Evolutionary conservation across 2,888 invertebrate species (phyloP).

Genomic region (Hypomecis punctinalis): DNA sequence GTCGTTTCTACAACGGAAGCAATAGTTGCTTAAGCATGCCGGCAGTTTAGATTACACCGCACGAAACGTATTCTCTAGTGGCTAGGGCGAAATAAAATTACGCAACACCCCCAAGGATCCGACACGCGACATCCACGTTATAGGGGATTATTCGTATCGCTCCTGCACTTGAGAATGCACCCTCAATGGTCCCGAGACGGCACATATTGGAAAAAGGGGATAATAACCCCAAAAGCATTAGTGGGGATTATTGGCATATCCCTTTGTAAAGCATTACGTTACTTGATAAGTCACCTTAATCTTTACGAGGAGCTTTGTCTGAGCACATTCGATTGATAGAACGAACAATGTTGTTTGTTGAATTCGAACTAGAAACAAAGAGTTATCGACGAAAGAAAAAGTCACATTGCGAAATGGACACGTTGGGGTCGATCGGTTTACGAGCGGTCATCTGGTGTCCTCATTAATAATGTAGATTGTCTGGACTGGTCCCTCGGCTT

Average conservation of each 20-base stretch:
- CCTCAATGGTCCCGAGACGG: conserved; percentile 61
- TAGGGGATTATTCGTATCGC: conserved; percentile 69
- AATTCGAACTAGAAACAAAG: conserved; percentile 33
- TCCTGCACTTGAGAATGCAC: conserved; percentile 77
- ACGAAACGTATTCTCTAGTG: conserved; percentile 56
- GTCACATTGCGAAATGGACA: conserved; percentile 29
- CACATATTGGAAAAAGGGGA: conserved; percentile 70
- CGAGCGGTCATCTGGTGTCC: conserved; percentile 59
- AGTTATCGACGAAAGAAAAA: conserved; percentile 22
- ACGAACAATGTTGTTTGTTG: conserved; percentile 43
- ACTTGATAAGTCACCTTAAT: conserved; percentile 74
- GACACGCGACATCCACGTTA: conserved; percentile 72
- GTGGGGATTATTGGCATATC: conserved; percentile 76
- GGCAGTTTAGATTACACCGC: conserved; percentile 59
- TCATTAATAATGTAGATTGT: conserved; percentile 59
- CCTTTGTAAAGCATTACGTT: conserved; percentile 72
- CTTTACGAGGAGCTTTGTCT: conserved; percentile 65
- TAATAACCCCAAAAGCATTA: conserved; percentile 68
- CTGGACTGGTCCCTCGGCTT: conserved; percentile 57
- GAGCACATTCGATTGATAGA: conserved; percentile 42
- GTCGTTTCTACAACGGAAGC: conserved; percentile 33
- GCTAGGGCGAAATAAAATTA: conserved; percentile 69
- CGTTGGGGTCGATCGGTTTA: conserved; percentile 46
- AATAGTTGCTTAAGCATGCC: conserved; percentile 45
- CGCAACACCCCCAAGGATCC: conserved; percentile 59